Evolutionary conservation across 2,797 vertebrate species (phyloP).

Genomic region (Cuniculus paca): DNA sequence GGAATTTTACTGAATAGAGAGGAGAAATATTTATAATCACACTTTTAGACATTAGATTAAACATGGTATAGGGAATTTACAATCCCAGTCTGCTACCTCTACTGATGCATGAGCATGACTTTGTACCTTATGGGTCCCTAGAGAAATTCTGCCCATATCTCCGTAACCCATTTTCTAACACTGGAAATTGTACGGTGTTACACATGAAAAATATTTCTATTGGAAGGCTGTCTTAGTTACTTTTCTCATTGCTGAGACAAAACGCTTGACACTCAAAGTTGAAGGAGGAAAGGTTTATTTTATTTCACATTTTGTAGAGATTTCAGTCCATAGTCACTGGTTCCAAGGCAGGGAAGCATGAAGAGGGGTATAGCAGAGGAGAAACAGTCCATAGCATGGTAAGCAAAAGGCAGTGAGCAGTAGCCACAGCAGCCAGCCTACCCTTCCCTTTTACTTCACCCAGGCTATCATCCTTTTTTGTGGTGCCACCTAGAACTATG

Average conservation of each 20-base stretch:
- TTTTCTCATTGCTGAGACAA: neutral
- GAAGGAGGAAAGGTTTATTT: neutral
- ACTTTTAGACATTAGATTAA: slow-evolving; percentile 33
- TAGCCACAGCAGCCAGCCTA: neutral
- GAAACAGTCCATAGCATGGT: neutral
- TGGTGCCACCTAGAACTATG: neutral
- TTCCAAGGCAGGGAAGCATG: neutral
- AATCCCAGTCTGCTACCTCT: neutral
- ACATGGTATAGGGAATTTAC: neutral
- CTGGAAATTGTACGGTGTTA: neutral
- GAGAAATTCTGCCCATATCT: neutral
- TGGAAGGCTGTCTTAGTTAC: neutral
- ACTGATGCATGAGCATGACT: neutral
- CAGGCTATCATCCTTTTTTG: neutral
- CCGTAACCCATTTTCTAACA: neutral
- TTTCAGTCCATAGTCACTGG: neutral
- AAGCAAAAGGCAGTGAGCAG: neutral
- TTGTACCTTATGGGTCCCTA: neutral
- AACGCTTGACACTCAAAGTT: neutral
- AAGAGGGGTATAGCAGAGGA: no score
- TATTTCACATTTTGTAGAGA: neutral
- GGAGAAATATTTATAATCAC: neutral
- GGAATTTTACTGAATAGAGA: slow-evolving; percentile 17
- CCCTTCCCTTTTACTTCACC: neutral
- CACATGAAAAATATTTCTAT: neutral